Evolutionary conservation across 2,113 vertebrate genomes (phyloP).

Genomic region (Malurus cyaneus): DNA sequence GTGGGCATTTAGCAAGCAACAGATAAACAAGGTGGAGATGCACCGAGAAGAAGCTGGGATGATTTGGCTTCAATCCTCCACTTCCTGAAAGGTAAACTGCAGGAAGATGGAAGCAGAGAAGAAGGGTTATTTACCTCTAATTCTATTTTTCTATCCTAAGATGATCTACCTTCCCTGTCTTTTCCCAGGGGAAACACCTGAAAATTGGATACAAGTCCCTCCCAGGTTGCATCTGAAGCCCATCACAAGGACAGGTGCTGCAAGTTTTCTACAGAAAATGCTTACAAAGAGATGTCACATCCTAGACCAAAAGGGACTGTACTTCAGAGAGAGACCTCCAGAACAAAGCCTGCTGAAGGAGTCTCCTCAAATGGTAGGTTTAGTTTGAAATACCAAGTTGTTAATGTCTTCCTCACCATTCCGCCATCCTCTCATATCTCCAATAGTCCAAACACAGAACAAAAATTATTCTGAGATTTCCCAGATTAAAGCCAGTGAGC

Average conservation of each 20-base stretch:
- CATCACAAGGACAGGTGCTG: background rate
- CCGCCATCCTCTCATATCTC: background rate
- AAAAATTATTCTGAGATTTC: background rate
- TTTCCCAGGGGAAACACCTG: background rate
- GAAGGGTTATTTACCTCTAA: background rate
- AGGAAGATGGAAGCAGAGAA: background rate
- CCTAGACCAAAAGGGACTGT: background rate
- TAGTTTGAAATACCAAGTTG: background rate
- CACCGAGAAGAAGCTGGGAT: background rate
- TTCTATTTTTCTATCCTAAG: background rate
- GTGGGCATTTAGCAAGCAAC: background rate
- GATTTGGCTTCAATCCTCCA: background rate
- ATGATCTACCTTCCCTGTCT: background rate
- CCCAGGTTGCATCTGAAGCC: background rate
- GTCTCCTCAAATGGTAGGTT: background rate
- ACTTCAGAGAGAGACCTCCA: background rate
- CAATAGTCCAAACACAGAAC: background rate
- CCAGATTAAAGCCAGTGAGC: background rate
- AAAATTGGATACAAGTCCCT: background rate
- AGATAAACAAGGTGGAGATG: background rate
- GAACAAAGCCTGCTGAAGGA: background rate
- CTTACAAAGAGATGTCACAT: background rate
- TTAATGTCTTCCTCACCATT: background rate
- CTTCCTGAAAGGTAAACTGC: background rate
- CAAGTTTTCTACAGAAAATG: background rate